Evolutionary conservation across 2,113 vertebrate species (phyloP), one percentile per base, ranked within the genome.

Genomic region (Sylvia atricapilla): DNA sequence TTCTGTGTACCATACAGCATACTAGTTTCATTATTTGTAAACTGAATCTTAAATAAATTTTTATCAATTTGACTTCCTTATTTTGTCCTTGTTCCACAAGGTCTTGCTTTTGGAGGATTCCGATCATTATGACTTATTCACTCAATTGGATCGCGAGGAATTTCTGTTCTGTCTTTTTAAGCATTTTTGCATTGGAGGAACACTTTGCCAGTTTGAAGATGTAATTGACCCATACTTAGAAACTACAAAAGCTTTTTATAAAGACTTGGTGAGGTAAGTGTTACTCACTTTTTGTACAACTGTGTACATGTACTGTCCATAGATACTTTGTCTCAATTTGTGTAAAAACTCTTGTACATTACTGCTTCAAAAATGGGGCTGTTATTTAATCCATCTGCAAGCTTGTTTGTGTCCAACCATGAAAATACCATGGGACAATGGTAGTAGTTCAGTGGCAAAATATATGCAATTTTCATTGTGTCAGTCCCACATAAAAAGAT

Each of bases 161-260:
- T 99, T 99, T 93, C 97, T 99, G 9, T 99, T 99, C 93, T 97
- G 98, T 87, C 98, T 99, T 89, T 99, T 99, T 96, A 99, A 99
- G 94, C 99, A 99, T 90, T 95, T 99, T 77, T 99, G 99, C 95
- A 96, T 99, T 33, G 99, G 99, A 90, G 99, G 99, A 95, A 77
- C 98, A 58, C 98, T 99, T 60, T 99, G 99, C 96, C 99, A 99
- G 73, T 99, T 98, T 78, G 99, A 99, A 97, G 99, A 99, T 95
- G 81, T 81, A n/a, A 63, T 99, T 62, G 96, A 86, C 27, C 98
- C 98, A 9, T 99, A 99, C 94, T 97, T 99, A 84, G 98, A 98
- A 94, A 99, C 98, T 46, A 98, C 99, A 24, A 99, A 98, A 94
- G 94, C 97, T 37, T 98, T 99, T 64, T 99, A 99, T 97, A 99